Base-by-base conservation (phyloP, 2,797 vertebrate species). In the Alcedo atthis region DNA sequence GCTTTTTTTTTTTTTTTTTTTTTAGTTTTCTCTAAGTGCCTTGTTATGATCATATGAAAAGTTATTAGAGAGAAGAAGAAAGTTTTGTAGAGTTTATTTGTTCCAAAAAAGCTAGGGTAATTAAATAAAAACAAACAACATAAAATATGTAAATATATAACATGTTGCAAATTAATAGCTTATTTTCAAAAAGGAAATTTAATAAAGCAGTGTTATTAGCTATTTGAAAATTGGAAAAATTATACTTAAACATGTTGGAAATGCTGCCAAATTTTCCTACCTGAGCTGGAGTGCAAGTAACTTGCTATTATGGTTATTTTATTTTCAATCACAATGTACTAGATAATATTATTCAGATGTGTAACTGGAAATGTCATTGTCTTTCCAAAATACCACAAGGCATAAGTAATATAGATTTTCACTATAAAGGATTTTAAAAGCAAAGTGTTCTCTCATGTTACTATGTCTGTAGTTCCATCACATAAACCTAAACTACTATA, bases 91-190 rank as follows among this genome's bases (percentile, higher is more conserved):
- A 21, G 35, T 85, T 92, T 91, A 84, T 94, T 93, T 92, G 59
- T 63, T 86, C 55, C 77, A 86, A 81, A 87, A 91, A 91, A 91
- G 15, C 22, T 61, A 46, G 15, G 18, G 20, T 30, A 93, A 86
- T 91, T 76, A 93, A 85, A 92, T 76, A 92, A 85, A 92, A 91
- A 63, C 73, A 95, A 95, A 87, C 67, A 81, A 81, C 77, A 93
- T 87, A 67, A 94, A 94, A 73, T 92, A 94, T 86, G 67, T 70
- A 91, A 92, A 86, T 69, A 73, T 32, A 70, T 48, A 67, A 57
- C 63, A 89, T 0, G 28, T n/a, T 68, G 59, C 53, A 96, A 95
- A 93, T 92, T 83, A 94, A 86, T 76, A 92, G 53, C n/a, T 92
- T 94, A 75, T 89, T 94, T 94, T 91, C 51, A 3, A 89, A 95